These are phyloP conservation scores for Ostrea edulis DNA, from an alignment of 1,140 invertebrate species.

Conservation along the genomic window DNA sequence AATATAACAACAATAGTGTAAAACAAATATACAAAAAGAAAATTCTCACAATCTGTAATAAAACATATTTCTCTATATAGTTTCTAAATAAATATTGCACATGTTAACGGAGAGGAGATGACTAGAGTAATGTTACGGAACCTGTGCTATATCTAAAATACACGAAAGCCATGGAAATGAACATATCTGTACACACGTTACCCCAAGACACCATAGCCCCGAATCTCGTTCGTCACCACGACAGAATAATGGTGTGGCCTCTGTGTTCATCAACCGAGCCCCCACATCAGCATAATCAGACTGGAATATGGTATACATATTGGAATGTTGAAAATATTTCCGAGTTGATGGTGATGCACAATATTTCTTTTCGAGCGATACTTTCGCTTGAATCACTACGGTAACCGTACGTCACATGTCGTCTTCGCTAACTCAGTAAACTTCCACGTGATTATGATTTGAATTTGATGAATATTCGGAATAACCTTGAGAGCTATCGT, in stretches of 20 bases:
- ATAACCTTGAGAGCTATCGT: slow-evolving; percentile 68
- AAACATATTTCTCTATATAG: not conserved
- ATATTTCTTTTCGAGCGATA: not conserved
- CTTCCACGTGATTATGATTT: slow-evolving; percentile 77
- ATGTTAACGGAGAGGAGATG: not conserved
- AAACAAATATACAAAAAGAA: not conserved
- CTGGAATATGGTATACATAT: not conserved
- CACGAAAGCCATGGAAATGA: not conserved
- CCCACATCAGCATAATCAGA: not conserved
- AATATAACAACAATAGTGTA: not conserved
- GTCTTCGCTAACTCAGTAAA: slow-evolving; percentile 68
- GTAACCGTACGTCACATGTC: not conserved
- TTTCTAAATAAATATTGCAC: slow-evolving; percentile 4
- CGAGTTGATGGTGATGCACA: not conserved
- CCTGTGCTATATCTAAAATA: slow-evolving; percentile 19
- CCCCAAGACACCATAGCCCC: not conserved
- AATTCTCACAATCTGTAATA: not conserved
- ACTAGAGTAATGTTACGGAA: not conserved
- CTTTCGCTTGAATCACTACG: not conserved
- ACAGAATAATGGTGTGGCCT: not conserved
- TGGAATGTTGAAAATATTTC: not conserved
- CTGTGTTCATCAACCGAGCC: not conserved
- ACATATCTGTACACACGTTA: not conserved
- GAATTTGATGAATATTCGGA: slow-evolving; percentile 71
- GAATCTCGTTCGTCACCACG: not conserved